These are phyloP conservation scores for Radopholus similis DNA, from an alignment of 1,140 invertebrate species.

Conservation along the genomic window DNA sequence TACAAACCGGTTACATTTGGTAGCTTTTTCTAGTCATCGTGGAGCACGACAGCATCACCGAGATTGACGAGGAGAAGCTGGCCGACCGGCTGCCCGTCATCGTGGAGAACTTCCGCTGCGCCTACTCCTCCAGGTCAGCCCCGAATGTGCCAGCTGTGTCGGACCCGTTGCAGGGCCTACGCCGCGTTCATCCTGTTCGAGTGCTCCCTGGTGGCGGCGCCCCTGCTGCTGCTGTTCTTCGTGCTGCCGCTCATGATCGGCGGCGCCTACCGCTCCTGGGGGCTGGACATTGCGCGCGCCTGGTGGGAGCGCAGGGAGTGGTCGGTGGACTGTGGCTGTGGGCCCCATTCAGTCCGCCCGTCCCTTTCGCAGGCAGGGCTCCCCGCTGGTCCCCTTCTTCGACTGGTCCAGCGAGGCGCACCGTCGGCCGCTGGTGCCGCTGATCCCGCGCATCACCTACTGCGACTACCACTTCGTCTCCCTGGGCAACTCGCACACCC, in stretches of 20 bases:
- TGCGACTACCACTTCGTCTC: conserved; percentile 32
- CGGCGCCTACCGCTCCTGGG: conserved; percentile 24
- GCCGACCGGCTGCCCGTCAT: conserved; percentile 21
- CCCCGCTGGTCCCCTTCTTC: conserved; percentile 19
- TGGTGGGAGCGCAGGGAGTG: conserved; percentile 31
- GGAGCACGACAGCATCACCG: conserved; percentile 27
- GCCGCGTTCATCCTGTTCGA: conserved; percentile 28
- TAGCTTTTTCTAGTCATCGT: too few species aligned
- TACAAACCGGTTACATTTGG: too few species aligned
- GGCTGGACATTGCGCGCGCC: conserved; percentile 30
- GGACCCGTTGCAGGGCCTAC: conserved; percentile 8
- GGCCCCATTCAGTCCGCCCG: not conserved
- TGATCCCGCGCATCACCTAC: conserved; percentile 25
- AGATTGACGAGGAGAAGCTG: conserved; percentile 33
- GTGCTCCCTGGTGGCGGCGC: conserved; percentile 23
- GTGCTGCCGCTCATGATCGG: conserved; percentile 29
- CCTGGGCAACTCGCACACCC: conserved; percentile 14
- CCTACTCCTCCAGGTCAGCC: conserved; percentile 19
- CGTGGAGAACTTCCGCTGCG: conserved; percentile 28
- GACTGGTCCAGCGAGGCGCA: not conserved
- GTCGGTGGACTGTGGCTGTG: not conserved
- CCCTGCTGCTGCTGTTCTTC: conserved; percentile 23
- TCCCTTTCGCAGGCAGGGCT: conserved; percentile 16
- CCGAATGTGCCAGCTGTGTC: not conserved
- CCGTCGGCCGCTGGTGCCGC: conserved; percentile 6